phyloP scores from a whole-genome alignment of 2,113 vertebrate genomes.

The Sinocyclocheilus grahami region DNA sequence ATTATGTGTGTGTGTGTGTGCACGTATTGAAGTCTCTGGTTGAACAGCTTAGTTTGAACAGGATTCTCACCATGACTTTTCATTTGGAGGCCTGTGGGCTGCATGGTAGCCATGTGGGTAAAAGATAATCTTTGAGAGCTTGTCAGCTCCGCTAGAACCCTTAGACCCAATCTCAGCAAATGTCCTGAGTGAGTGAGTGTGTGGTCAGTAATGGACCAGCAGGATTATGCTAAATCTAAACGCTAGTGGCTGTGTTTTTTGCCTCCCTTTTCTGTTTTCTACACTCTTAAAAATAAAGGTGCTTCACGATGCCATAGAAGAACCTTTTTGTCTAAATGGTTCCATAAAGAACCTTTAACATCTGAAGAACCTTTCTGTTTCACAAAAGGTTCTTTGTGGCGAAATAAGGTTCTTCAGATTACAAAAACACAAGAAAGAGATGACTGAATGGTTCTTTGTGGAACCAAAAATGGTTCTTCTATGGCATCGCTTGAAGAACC shows the following conservation, averaged over 20 bases:
- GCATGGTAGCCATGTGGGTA: not conserved
- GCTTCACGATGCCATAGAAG: no score
- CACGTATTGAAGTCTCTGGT: constrained; percentile 34
- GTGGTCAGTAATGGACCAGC: not conserved
- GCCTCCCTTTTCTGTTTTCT: not conserved
- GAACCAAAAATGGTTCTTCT: no score
- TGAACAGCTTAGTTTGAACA: constrained; percentile 72
- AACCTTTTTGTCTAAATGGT: no score
- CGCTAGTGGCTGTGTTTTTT: not conserved
- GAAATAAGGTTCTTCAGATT: no score
- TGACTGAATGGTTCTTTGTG: no score
- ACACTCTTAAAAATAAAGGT: no score
- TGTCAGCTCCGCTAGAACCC: not conserved
- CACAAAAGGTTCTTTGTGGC: no score
- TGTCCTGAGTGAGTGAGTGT: not conserved
- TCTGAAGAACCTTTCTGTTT: no score
- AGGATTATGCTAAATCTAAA: not conserved
- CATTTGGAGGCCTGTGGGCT: constrained; percentile 42
- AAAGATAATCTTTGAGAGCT: not conserved
- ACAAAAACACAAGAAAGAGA: no score
- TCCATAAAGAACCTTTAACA: no score
- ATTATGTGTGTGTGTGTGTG: not conserved
- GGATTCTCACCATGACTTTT: constrained; percentile 68
- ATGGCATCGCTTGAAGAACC: no score
- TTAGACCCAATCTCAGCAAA: not conserved